Evolutionary conservation across 2,888 invertebrate genomes (phyloP).

Genomic region (Tinea semifulvella): DNA sequence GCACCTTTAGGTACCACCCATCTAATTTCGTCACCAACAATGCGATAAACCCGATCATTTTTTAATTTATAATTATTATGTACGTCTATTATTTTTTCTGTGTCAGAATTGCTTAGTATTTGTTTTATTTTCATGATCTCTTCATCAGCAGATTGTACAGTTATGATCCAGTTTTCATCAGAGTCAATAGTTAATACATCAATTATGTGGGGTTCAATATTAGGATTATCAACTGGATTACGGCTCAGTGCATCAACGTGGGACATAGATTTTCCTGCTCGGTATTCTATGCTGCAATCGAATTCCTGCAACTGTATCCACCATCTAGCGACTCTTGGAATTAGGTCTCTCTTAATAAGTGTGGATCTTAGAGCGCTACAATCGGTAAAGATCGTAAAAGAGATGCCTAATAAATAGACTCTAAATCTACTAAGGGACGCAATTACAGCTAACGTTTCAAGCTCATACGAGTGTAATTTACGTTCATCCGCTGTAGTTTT

Average conservation of each 20-base stretch:
- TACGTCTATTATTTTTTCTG: neutral
- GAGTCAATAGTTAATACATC: neutral
- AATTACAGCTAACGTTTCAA: conserved; percentile 32
- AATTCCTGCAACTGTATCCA: conserved; percentile 29
- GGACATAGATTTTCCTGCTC: conserved; percentile 24
- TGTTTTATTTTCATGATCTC: no score
- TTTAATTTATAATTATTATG: no score
- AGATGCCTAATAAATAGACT: conserved; percentile 26
- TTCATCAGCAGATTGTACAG: neutral
- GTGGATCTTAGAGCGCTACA: no score
- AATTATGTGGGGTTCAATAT: no score
- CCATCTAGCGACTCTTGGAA: conserved; percentile 28
- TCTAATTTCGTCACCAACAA: neutral
- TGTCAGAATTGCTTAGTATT: neutral
- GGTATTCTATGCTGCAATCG: conserved; percentile 24
- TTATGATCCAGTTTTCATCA: neutral
- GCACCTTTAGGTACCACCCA: conserved; percentile 4
- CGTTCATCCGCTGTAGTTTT: conserved; percentile 26
- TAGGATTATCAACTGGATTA: conserved; percentile 20
- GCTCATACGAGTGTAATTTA: conserved; percentile 29
- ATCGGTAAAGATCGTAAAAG: conserved; percentile 23
- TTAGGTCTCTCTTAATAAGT: conserved; percentile 24
- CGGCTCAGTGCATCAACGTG: conserved; percentile 32
- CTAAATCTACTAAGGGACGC: conserved; percentile 27
- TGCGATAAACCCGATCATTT: neutral